phyloP scores from a whole-genome alignment of 2,888 invertebrate species.

The Hypsopygia costalis region DNA sequence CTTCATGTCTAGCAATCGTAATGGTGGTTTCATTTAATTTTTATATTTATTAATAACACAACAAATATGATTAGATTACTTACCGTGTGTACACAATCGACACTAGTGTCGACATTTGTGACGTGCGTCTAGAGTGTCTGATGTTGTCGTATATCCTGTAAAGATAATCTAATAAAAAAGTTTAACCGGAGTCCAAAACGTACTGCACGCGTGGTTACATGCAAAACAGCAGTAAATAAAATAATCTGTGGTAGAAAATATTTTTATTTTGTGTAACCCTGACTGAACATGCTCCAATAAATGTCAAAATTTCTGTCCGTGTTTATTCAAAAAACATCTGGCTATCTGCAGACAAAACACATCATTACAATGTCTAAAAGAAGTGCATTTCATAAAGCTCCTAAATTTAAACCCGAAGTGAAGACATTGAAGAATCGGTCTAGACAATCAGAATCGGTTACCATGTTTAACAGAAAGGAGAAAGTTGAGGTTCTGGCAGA shows the following conservation, averaged over 20 bases:
- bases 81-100: too few species aligned
- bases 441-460: conserved; percentile 32
- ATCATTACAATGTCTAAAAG: conserved; percentile 59
- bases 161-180: too few species aligned
- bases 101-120: too few species aligned
- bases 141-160: too few species aligned
- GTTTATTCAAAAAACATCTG: conserved; percentile 68
- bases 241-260: conserved; percentile 5
- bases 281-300: conserved; percentile 40
- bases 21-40: too few species aligned
- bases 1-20: too few species aligned
- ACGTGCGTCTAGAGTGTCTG: too few species aligned
- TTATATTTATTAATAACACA: too few species aligned
- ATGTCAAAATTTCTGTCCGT: conserved; percentile 73
- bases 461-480: conserved; percentile 46
- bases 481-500: conserved; percentile 68
- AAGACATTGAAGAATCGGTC: conserved; percentile 34
- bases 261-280: conserved; percentile 23
- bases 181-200: too few species aligned
- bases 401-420: conserved; percentile 65
- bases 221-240: too few species aligned
- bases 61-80: too few species aligned
- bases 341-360: conserved; percentile 42
- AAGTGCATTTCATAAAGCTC: conserved; percentile 54
- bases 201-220: too few species aligned